These are phyloP conservation scores for Callimorpha dominula DNA, from an alignment of 2,888 invertebrate species.

Conservation along the genomic window DNA sequence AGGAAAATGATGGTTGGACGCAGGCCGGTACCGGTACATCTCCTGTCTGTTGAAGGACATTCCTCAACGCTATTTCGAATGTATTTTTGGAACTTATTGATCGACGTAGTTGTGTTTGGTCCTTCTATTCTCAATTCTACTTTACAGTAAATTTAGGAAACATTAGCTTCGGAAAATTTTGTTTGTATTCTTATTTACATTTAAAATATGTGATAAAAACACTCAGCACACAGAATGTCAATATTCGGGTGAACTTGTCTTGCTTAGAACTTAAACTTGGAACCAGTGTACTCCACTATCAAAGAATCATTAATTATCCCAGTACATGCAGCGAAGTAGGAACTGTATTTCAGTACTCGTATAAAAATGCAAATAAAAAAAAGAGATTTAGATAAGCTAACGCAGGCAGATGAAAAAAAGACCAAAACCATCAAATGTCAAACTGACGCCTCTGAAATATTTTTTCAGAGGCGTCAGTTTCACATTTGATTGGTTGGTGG, in stretches of 20 bases:
- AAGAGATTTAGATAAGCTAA: no score
- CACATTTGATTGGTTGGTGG: not conserved
- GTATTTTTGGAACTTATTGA: conserved; percentile 37
- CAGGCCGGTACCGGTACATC: conserved; percentile 33
- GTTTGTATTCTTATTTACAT: not conserved
- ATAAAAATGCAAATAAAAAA: no score
- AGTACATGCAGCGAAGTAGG: no score
- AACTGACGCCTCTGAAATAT: no score
- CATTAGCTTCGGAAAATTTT: not conserved
- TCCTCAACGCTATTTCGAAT: conserved; percentile 50
- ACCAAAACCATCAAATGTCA: no score
- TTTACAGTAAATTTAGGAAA: not conserved
- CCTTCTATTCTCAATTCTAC: not conserved
- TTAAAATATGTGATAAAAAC: not conserved
- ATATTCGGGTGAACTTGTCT: no score
- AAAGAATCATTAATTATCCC: no score
- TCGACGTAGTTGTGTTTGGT: not conserved
- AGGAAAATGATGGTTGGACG: conserved; percentile 65
- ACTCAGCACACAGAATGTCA: no score
- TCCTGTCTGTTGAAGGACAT: conserved; percentile 42
- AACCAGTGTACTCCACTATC: no score
- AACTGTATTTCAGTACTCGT: no score
- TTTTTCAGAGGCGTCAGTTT: not conserved
- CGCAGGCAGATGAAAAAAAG: no score
- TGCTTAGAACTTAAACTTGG: no score